Base-by-base conservation (phyloP, 2,113 vertebrate species). In the Vulpes lagopus region DNA sequence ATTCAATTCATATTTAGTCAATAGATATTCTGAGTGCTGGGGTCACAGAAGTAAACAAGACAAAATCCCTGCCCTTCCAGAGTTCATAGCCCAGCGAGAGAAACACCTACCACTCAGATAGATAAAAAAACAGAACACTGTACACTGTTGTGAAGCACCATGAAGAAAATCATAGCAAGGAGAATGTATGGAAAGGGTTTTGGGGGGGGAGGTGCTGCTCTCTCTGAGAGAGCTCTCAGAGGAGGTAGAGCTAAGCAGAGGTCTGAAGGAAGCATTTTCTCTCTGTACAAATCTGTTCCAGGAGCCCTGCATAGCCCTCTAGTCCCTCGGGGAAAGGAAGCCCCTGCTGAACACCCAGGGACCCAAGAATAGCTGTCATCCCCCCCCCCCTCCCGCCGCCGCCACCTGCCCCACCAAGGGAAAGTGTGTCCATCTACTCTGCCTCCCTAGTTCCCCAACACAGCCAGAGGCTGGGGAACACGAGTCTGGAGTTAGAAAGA, bases 341-440 rank as follows among this genome's bases (percentile, higher is more conserved):
- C 1, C 57, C 30, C 82, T 51, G 74, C 25, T 30, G 51, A 86
- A 30, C 9, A 9, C 15, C 69, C 14, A 19, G 67, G 11, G n/a
- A 43, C 11, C 74, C 64, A 82, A 86, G 20, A 55, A 60, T 3
- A 71, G 30, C 6, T 10, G 3, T 43, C n/a, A n/a, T 3, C 3
- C n/a, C 20, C 11, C 3, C 11, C 4, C 22, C 22, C 3, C 11
- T 3, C 22, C 27, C 3, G 7, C 3, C 20, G 7, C 43, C 7
- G 43, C 43, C 43, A 6, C 43, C 43, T 43, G 43, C 11, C 43
- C n/a, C 23, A 30, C 73, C 35, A 76, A 49, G 53, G 15, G 11
- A 17, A 35, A 91, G 60, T n/a, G 8, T 32, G 65, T 14, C 62
- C 3, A 23, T 43, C 82, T 32, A 14, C 5, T 23, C 84, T 71